Evolutionary conservation across 2,888 invertebrate species (phyloP).

Genomic region (Deilephila porcellus): DNA sequence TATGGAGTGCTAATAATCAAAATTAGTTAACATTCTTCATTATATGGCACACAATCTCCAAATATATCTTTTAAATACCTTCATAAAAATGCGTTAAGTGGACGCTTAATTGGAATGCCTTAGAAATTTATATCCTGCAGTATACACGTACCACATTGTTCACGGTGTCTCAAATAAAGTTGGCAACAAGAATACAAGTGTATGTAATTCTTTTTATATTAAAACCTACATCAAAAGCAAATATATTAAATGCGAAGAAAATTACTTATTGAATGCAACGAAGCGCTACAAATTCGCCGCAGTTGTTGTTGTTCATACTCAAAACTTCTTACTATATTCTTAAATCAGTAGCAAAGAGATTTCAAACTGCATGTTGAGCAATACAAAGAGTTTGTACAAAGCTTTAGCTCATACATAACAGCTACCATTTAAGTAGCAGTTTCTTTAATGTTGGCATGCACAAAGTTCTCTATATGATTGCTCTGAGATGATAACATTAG

Average conservation of each 20-base stretch:
- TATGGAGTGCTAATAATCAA: no score
- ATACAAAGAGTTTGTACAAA: conserved; percentile 41
- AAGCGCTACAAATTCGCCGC: conserved; percentile 31
- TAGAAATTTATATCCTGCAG: no score
- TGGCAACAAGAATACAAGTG: not conserved
- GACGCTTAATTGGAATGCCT: no score
- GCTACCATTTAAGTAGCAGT: conserved; percentile 29
- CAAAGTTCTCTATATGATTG: not conserved
- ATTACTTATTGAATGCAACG: conserved; percentile 30
- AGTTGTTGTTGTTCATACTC: conserved; percentile 39
- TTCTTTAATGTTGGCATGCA: not conserved
- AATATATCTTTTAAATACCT: not conserved
- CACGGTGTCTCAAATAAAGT: no score
- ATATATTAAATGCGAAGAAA: not conserved
- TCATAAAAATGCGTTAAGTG: no score
- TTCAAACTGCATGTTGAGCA: conserved; percentile 37
- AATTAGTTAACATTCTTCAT: no score
- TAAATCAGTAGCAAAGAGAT: conserved; percentile 39
- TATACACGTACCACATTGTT: no score
- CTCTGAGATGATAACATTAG: not conserved
- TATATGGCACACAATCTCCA: not conserved
- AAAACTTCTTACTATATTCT: conserved; percentile 39
- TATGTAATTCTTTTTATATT: not conserved
- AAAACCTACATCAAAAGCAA: not conserved
- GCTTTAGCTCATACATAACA: conserved; percentile 41